Base-by-base conservation (phyloP, 2,888 invertebrate species). In the Aspidiotus destructor region DNA sequence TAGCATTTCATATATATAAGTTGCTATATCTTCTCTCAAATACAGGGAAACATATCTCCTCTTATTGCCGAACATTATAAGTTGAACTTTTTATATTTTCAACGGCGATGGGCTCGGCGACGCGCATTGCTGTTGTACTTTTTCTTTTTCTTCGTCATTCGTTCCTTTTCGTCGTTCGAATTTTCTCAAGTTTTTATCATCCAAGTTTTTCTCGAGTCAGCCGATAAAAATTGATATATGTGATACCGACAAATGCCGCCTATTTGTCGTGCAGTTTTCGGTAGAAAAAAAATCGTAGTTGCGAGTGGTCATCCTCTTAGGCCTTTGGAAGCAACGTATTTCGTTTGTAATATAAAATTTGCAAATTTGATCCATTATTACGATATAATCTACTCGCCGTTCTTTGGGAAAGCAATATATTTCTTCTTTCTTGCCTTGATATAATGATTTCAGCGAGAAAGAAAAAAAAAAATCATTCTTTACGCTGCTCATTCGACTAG, bases 141-240 rank as follows among this genome's bases (percentile, higher is more conserved):
- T 55, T 17, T 55, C 55, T n/a, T 17, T 10, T n/a, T 55, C 17
- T 55, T 55, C 16, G 13, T 7, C 16, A 15, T 5, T 55, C 16
- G 9, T 28, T 28, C 40, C 40, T 28, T 16, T 58, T 58, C 58
- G 28, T 28, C 28, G 28, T 28, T 28, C 28, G 28, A 28, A 28
- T 28, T 28, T 28, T 28, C 48, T 6, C 8, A 65, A 65, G 65
- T 65, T 65, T 65, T 65, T 65, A 65, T 65, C 55, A 58, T 15
- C 54, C 42, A 65, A 65, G 44, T 65, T 64, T 57, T 55, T 15
- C 58, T 44, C 17, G 58, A 65, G 58, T 65, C 28, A 58, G 58
- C 65, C 65, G 65, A 65, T 65, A 65, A 65, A 65, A 65, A 65
- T 65, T 65, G 65, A 65, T 65, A 62, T 48, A 58, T 65, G 65